Evolutionary conservation across 2,113 vertebrate species (phyloP).

Genomic region (Myxocyprinus asiaticus): DNA sequence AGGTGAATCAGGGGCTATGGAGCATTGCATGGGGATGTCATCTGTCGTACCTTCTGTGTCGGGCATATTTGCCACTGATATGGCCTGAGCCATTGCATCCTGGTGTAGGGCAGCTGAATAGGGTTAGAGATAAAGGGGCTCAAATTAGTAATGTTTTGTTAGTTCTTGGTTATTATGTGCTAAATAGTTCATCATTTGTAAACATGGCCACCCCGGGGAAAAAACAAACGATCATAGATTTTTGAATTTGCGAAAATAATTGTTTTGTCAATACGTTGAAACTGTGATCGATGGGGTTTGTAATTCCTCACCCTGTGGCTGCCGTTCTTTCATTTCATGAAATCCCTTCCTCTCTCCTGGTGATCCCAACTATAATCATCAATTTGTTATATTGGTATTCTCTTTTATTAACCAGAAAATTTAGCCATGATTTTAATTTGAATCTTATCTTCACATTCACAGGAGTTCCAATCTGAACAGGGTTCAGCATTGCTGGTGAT

Average conservation of each 20-base stretch:
- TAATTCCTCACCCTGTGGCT: not conserved
- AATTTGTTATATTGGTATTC: slow-evolving; percentile 71
- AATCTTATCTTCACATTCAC: not conserved
- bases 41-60: slow-evolving; percentile 92
- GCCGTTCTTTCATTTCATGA: slow-evolving; percentile 49
- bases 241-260: slow-evolving; percentile 33
- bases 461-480: not conserved
- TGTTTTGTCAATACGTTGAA: slow-evolving; percentile 25
- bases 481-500: not conserved
- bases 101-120: slow-evolving; percentile 92
- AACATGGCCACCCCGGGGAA: not conserved
- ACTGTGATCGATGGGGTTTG: slow-evolving; percentile 9
- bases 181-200: slow-evolving; percentile 27
- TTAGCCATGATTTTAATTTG: not conserved
- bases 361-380: slow-evolving; percentile 66
- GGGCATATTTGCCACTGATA: slow-evolving; percentile 92
- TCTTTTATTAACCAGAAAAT: slow-evolving; percentile 66
- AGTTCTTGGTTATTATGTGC: not conserved
- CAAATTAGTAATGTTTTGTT: slow-evolving; percentile 59
- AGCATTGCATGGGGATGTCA: slow-evolving; percentile 44
- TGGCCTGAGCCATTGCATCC: slow-evolving; percentile 96
- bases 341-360: slow-evolving; percentile 63
- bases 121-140: slow-evolving; percentile 71
- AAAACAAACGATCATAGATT: slow-evolving; percentile 35
- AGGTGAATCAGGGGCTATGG: not conserved